Evolutionary conservation across 2,113 vertebrate genomes (phyloP).

Genomic region (Antechinus flavipes): DNA sequence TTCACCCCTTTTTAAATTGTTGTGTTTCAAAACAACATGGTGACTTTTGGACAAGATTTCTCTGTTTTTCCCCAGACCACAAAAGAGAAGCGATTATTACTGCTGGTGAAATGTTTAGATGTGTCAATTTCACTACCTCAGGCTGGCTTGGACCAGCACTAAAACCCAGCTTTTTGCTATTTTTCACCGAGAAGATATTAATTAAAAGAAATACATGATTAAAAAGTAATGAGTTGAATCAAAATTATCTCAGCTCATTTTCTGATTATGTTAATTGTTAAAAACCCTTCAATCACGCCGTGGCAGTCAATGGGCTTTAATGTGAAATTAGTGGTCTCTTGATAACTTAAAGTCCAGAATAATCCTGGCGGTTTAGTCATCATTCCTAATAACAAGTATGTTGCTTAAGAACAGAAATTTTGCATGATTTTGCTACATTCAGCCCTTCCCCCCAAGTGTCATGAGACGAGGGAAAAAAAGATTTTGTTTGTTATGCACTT

Average conservation of each 20-base stretch:
- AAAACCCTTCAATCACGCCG: conserved; percentile 98
- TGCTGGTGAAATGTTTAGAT: conserved; percentile 68
- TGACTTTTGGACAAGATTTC: conserved; percentile 72
- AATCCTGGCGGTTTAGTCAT: conserved; percentile 96
- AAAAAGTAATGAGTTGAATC: conserved; percentile 99
- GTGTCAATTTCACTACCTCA: conserved; percentile 76
- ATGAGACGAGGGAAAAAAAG: conserved; percentile 59
- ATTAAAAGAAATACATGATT: conserved; percentile 93
- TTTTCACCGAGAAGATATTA: conserved; percentile 88
- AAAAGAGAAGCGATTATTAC: conserved; percentile 61
- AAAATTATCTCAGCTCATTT: conserved; percentile 98
- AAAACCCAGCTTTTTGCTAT: conserved; percentile 85
- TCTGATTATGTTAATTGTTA: conserved; percentile 99
- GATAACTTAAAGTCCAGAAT: conserved; percentile 99
- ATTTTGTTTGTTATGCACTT: conserved; percentile 74
- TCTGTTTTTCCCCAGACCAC: conserved; percentile 48
- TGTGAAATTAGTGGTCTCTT: conserved; percentile 99
- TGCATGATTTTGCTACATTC: conserved; percentile 87
- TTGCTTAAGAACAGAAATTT: conserved; percentile 86
- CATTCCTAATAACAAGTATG: conserved; percentile 93
- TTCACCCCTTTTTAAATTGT: conserved; percentile 15
- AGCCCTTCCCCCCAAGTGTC: conserved; percentile 84
- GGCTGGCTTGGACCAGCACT: conserved; percentile 79
- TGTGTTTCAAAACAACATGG: conserved; percentile 75
- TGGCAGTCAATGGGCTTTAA: conserved; percentile 99